phyloP scores from a whole-genome alignment of 1,140 invertebrate species.

The Rhizoglyphus robini region DNA sequence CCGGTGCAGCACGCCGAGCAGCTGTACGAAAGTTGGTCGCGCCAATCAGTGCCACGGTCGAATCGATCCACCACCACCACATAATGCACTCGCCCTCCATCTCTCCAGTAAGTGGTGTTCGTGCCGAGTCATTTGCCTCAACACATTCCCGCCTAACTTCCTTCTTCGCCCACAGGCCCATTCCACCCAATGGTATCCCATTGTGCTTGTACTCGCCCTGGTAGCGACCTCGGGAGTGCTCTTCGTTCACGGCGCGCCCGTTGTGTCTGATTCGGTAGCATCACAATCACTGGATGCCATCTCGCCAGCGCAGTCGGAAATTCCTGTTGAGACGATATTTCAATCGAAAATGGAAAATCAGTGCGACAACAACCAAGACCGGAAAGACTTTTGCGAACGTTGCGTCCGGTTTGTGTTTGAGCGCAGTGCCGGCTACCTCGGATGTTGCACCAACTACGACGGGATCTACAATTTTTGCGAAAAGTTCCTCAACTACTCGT shows the following conservation, averaged over 20 bases:
- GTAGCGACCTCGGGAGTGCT: too few species aligned
- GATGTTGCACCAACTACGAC: conserved; percentile 4
- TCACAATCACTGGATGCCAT: too few species aligned
- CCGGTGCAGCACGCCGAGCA: not conserved
- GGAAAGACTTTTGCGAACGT: conserved; percentile 4
- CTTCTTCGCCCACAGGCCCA: too few species aligned
- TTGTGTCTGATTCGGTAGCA: not conserved
- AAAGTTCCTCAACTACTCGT: conserved; percentile 1
- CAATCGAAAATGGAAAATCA: not conserved
- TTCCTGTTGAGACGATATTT: not conserved
- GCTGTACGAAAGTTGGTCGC: not conserved
- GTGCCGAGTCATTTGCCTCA: too few species aligned
- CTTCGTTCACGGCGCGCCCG: not conserved
- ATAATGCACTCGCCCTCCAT: not conserved
- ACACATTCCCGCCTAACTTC: too few species aligned
- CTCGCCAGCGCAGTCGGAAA: not conserved
- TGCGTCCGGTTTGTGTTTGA: not conserved
- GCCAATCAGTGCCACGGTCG: too few species aligned
- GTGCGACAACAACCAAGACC: not conserved
- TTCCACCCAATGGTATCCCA: too few species aligned
- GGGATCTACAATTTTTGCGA: conserved; percentile 5
- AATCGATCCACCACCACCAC: not conserved
- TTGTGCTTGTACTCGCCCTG: too few species aligned
- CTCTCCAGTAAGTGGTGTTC: too few species aligned
- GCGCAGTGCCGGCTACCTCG: not conserved